Base-by-base conservation (phyloP, 1,140 invertebrate species). In the Macrostomum lignano region DNA sequence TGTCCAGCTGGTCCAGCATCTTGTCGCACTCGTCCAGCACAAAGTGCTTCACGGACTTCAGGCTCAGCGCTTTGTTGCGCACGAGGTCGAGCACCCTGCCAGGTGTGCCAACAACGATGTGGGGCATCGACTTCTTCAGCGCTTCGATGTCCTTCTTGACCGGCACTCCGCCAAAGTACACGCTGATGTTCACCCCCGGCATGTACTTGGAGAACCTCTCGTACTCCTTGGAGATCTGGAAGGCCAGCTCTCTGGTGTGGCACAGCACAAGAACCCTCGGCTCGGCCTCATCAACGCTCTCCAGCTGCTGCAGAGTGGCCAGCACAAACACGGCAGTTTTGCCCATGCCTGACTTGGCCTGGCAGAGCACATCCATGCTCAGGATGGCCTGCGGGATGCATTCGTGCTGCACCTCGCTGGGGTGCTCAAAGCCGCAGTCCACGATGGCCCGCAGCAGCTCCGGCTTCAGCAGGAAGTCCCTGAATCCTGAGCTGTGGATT, bases 301-400 rank as follows among this genome's bases (percentile, higher is more conserved):
- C 86, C 31, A 96, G 41, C 36, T 65, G 88, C 48, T 98, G 88
- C 17, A 96, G 60, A 3, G 88, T 96, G 2, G 88, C 86, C 41
- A 96, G 61, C 1, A 98, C 88, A 63, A 96, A 98, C 1, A 98
- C 88, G 33, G 88, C 88, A 0, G 88, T 96, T 63, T 98, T 98
- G 7, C 88, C 88, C 88, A 98, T 98, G 64, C 88, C 88, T 44
- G 88, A 98, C 57, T 96, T 98, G 1, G 88, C 88, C 63, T 98
- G 88, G 46, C 86, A 96, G 1, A 98, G 59, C 45, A 98, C 88
- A 58, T 96, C 88, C 82, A 96, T 94, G 24, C 84, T 84, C 36
- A 96, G 65, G 21, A 94, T 91, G 24, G 88, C 88, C 23, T 36
- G 34, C n/a, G 34, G 34, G 23, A 36, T 36, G 17, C 34, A 36